Evolutionary conservation across 2,797 vertebrate genomes (phyloP).

Genomic region (Crotalus adamanteus): DNA sequence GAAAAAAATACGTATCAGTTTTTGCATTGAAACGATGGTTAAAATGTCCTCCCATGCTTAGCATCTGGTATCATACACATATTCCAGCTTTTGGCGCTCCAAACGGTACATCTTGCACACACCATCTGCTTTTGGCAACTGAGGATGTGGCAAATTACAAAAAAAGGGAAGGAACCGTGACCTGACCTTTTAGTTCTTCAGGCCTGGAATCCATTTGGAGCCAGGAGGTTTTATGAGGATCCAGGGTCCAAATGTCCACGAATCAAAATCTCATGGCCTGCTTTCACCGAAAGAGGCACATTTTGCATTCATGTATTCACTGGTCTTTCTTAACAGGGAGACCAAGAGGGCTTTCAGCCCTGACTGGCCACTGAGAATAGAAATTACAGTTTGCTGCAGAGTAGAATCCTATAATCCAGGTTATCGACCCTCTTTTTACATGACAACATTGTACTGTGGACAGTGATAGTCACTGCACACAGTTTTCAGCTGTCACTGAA

Average conservation of each 20-base stretch:
- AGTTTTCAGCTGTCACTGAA: background rate
- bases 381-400: background rate
- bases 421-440: background rate
- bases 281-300: background rate
- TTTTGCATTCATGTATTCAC: background rate
- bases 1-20: background rate
- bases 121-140: background rate
- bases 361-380: background rate
- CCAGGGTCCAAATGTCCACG: no score
- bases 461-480: background rate
- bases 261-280: background rate
- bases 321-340: background rate
- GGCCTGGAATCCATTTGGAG: background rate
- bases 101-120: background rate
- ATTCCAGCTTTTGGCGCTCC: background rate
- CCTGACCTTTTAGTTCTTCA: background rate
- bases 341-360: fast-evolving
- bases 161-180: background rate
- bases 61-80: background rate
- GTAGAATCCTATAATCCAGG: background rate
- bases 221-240: background rate
- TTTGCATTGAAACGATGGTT: background rate
- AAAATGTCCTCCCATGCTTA: background rate
- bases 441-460: background rate
- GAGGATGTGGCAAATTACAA: background rate